A percentile compares a stretch with the other conserved stretches of the same genome.
These are phyloP conservation scores for Microctonus hyperodae DNA, from an alignment of 2,888 invertebrate species.

Conservation along the genomic window DNA sequence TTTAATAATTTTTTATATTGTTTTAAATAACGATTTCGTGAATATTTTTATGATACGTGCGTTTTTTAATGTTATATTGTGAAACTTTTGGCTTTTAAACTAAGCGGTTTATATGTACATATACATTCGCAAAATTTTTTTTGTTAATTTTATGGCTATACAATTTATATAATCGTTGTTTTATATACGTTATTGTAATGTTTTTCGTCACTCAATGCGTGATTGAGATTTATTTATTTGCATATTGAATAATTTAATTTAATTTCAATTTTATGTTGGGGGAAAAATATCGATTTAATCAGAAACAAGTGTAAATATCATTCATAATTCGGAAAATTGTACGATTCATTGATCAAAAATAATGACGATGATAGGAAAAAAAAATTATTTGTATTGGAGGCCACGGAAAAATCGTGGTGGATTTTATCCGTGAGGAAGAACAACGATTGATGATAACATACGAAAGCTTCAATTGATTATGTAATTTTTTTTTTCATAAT, in stretches of 20 bases:
- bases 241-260: too few relatives aligned
- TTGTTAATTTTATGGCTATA: neutral
- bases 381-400: too few relatives aligned
- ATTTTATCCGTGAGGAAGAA: neutral
- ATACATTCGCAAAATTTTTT: neutral
- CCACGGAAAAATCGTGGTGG: neutral
- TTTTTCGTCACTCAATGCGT: neutral
- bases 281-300: too few relatives aligned
- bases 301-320: neutral
- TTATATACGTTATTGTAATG: neutral
- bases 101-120: conserved; percentile 3
- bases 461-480: conserved; percentile 1
- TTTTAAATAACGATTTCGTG: neutral
- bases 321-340: neutral
- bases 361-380: neutral
- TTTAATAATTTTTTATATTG: neutral
- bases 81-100: neutral
- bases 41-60: neutral
- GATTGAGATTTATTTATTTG: too few relatives aligned
- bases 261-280: neutral
- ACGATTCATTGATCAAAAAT: neutral
- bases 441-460: neutral
- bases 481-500: conserved; percentile 22
- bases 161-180: neutral
- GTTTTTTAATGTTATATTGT: neutral